A percentile compares a stretch with the other conserved stretches of the same genome.
phyloP scores from a whole-genome alignment of 92 coral and sea anemone genomes.

The Parazoanthus swiftii region DNA sequence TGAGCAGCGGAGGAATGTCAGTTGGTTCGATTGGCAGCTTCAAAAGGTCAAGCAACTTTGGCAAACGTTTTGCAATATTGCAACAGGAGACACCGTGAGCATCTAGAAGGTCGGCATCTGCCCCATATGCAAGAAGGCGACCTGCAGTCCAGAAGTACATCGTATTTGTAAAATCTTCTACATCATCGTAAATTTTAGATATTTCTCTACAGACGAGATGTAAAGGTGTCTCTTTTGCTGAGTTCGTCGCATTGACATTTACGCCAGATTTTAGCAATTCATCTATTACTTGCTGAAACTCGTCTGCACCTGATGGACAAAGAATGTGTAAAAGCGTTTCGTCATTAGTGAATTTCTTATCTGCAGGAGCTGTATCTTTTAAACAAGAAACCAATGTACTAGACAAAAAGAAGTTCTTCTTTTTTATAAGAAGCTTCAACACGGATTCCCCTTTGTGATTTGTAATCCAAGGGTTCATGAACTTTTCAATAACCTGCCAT shows the following conservation, averaged over 20 bases:
- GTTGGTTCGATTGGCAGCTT: neutral
- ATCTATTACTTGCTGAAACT: neutral
- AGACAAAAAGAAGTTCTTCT: neutral
- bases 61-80: neutral
- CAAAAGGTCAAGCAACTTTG: neutral
- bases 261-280: neutral
- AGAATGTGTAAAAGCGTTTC: neutral
- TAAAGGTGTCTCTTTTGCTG: neutral
- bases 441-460: neutral
- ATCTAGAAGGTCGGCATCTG: neutral
- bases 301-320: neutral
- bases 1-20: neutral
- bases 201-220: slow-evolving; percentile 2
- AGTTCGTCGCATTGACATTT: neutral
- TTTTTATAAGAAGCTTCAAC: neutral
- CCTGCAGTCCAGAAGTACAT: neutral
- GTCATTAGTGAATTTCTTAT: neutral
- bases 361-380: neutral
- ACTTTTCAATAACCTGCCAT: neutral
- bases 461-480: slow-evolving; percentile 11
- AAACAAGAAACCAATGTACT: neutral
- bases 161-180: neutral
- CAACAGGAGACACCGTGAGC: neutral
- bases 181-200: neutral
- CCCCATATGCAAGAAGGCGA: neutral